Percentiles rank a stretch among this genome's conserved stretches.
phyloP scores from a whole-genome alignment of 2,888 invertebrate species.

The Cryptophagus acutangulus region DNA sequence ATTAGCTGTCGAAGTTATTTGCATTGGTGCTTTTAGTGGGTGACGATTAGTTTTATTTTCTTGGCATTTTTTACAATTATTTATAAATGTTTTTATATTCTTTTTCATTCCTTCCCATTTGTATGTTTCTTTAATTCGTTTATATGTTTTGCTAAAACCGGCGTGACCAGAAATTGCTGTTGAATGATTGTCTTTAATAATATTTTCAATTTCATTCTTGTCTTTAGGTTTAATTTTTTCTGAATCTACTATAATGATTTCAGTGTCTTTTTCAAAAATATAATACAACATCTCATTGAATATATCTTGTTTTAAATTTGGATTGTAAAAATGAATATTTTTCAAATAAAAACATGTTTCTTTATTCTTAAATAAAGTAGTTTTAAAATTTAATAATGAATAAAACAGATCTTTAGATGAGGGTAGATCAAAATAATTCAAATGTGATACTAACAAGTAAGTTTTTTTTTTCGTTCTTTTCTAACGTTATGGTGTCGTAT shows the following conservation, averaged over 20 bases:
- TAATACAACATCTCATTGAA: background rate
- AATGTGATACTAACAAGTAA: background rate
- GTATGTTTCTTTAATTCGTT: background rate
- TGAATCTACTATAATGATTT: background rate
- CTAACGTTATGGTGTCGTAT: constrained; percentile 1
- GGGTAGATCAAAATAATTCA: background rate
- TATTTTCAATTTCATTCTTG: background rate
- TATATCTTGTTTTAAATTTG: background rate
- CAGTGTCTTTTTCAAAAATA: background rate
- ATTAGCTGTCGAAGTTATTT: background rate
- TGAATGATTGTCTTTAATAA: background rate
- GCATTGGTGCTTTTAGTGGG: background rate
- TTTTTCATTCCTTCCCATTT: background rate
- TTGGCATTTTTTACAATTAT: background rate
- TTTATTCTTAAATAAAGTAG: background rate
- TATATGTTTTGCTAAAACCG: background rate
- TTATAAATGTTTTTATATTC: background rate
- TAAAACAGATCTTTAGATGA: background rate
- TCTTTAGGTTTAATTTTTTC: constrained; percentile 1
- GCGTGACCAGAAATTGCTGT: background rate
- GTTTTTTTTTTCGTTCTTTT: background rate
- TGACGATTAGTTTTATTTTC: background rate
- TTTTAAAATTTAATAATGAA: constrained; percentile 1
- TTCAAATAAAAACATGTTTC: background rate
- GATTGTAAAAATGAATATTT: background rate